phyloP scores from a whole-genome alignment of 1,140 invertebrate genomes.

The Hydropsyche tenuis region DNA sequence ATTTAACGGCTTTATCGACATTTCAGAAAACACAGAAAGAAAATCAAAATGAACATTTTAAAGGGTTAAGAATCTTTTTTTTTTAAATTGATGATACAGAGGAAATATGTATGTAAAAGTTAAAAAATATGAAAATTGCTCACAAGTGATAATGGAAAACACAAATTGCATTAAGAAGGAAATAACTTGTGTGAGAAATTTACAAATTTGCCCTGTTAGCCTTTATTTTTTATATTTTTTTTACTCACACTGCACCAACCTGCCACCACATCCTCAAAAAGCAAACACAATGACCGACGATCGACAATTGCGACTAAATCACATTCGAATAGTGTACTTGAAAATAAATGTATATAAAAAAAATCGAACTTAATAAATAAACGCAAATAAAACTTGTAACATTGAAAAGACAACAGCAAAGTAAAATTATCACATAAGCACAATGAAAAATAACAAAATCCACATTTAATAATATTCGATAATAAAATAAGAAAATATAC shows the following conservation, averaged over 20 bases:
- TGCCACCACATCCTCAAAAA: conserved; percentile 46
- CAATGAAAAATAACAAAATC: background rate
- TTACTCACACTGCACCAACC: conserved; percentile 49
- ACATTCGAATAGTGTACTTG: conserved; percentile 1
- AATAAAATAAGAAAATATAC: background rate
- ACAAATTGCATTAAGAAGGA: conserved; percentile 3
- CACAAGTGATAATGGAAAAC: conserved; percentile 17
- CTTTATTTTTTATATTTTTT: background rate
- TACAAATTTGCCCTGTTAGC: conserved; percentile 50
- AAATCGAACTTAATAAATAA: conserved; percentile 14
- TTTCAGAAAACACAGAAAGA: no score
- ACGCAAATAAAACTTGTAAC: conserved; percentile 16
- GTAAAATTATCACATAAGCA: background rate
- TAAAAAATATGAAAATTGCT: background rate
- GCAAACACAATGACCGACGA: conserved; percentile 42
- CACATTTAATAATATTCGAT: no score
- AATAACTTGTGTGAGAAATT: conserved; percentile 29
- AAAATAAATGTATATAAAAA: conserved; percentile 8
- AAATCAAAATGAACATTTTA: no score
- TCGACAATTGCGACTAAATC: conserved; percentile 25
- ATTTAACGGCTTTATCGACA: no score
- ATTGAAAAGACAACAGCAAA: conserved; percentile 7
- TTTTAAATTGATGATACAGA: no score
- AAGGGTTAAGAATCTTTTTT: no score
- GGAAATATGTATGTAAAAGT: no score